Evolutionary conservation across 2,113 vertebrate genomes (phyloP).

Genomic region (Lontra canadensis): DNA sequence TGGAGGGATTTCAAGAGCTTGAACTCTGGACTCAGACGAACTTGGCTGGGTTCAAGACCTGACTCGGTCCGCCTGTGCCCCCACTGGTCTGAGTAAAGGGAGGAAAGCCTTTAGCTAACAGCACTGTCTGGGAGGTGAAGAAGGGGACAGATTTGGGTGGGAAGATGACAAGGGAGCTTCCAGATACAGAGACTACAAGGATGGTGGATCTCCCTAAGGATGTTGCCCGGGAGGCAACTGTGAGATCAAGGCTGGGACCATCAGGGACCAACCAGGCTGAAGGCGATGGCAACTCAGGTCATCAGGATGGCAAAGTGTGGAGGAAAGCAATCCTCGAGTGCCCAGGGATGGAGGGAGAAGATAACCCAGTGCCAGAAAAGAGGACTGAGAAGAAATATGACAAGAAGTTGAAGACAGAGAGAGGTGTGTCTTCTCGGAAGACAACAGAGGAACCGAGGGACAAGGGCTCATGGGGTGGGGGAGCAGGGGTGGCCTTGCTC

Average conservation of each 20-base stretch:
- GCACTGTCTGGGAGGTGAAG: not conserved
- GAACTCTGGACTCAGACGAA: not conserved
- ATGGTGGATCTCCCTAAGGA: not conserved
- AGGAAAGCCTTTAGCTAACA: not conserved
- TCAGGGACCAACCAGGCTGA: no score
- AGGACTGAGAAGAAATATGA: accelerated
- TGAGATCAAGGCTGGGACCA: not conserved
- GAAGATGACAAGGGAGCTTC: not conserved
- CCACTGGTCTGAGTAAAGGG: not conserved
- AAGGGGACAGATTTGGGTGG: no score
- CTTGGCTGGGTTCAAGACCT: not conserved
- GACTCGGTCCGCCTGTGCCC: accelerated
- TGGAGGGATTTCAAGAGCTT: not conserved
- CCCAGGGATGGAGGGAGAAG: not conserved
- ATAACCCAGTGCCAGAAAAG: no score
- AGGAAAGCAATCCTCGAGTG: accelerated
- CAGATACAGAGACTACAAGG: no score
- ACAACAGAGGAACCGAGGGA: not conserved
- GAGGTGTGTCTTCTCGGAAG: not conserved
- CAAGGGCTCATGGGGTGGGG: accelerated
- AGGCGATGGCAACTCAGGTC: not conserved
- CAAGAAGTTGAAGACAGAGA: accelerated
- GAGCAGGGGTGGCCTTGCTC: accelerated
- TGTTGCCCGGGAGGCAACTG: not conserved
- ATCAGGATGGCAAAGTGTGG: not conserved